Base-by-base conservation (phyloP, 1,140 invertebrate genomes). In the Lutraria rhynchaena region DNA sequence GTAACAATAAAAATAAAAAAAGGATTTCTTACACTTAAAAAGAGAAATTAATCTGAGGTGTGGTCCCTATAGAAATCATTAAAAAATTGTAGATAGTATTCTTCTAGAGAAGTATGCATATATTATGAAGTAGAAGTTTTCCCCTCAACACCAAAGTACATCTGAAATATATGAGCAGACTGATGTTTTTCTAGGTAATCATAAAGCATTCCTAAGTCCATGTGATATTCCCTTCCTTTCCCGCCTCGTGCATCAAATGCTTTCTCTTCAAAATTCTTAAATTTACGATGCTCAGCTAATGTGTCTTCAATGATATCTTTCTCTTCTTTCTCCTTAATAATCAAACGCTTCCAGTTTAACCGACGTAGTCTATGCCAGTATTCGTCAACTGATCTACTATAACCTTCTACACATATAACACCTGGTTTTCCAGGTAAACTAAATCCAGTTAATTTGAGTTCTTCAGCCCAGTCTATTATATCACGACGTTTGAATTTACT, bases 381-480 rank as follows among this genome's bases (percentile, higher is more conserved):
- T 84, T 96, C 94, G 46, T 93, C 91, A 15, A 94, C 90, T 55
- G 87, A 85, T 29, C 95, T 95, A 93, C 96, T 96, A 29, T 96
- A 93, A 85, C 92, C 92, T 77, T 93, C 92, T 13, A 90, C 89
- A 87, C 92, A 92, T 29, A 93, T 90, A 13, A 93, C 95, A 1
- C 96, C 96, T 58, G 96, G 97, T 90, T 96, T 97, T 2, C 96
- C 96, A 55, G 96, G 94, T 82, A 97, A 93, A 89, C 95, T 95
- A 89, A 97, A 97, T 33, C 96, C 96, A 74, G 94, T 95, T n/a
- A 97, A 88, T 49, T 94, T 93, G 83, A 95, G 93, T 73, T 96
- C 94, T 61, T 93, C 92, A 0, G 96, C 95, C 86, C 95, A 93
- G 83, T 95, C 95, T 17, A 95, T 74, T 55, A 98, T 96, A 84